Evolutionary conservation across 2,888 invertebrate species (phyloP), one percentile per base, ranked within the genome.

Genomic region (Ophion slaviceki): DNA sequence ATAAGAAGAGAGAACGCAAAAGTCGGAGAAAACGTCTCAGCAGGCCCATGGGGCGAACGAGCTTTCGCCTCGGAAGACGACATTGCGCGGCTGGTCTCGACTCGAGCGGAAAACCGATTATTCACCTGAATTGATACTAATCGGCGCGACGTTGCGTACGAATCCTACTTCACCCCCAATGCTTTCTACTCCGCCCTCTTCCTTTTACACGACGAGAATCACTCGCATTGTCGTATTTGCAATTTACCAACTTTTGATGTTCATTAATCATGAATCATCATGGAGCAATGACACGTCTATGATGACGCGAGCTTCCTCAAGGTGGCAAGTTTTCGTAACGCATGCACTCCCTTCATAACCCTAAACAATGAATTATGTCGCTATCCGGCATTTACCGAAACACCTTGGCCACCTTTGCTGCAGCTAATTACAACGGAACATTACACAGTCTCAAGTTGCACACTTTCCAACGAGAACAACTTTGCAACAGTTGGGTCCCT

Each of bases 61-160:
- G 72, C 79, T 82, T 57, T 82, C 81, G 59, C 59, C 78, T 68
- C 71, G 75, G 70, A 68, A 77, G 67, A 82, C 80, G 76, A 68
- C 75, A 66, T 57, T 57, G 67, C 72, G 72, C 74, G 81, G 81
- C 68, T 47, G 68, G 45, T 67, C 72, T 82, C 85, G 82, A 72
- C 74, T 82, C 80, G 77, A 83, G 80, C 82, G 80, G 85, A 86
- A 86, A 82, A 86, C 85, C 85, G 82, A 86, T 86, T 82, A 82
- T 86, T 86, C 85, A 86, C 85, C 85, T 82, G 82, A 86, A 86
- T 86, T 86, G 85, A 86, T 86, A 86, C 85, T 86, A 86, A 86
- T 86, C 82, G 85, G 80, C 85, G 80, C 77, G 85, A 82, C 82
- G 74, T 72, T 77, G 77, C 85, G 77, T 77, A 80, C 74, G 77